phyloP scores from a whole-genome alignment of 2,797 vertebrate species.

The Oryzias dopingdopingensis region DNA sequence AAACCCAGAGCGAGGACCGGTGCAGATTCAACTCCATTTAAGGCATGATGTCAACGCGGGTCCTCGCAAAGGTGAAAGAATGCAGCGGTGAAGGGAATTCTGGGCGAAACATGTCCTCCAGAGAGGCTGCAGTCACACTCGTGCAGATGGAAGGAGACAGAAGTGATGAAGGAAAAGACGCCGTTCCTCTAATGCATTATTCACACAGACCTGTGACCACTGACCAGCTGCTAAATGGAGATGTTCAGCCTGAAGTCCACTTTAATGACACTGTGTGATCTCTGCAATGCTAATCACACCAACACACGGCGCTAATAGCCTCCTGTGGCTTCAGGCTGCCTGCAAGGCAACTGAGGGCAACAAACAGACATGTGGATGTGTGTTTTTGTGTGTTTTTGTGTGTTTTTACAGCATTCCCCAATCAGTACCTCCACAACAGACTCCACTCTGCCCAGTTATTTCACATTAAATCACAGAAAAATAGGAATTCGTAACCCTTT shows the following conservation, averaged over 20 bases:
- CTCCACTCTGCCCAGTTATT: no score
- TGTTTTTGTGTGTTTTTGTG: no score
- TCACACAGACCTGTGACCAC: background rate
- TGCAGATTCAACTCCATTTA: no score
- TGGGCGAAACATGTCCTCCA: background rate
- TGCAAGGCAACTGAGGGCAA: slow-evolving; percentile 1
- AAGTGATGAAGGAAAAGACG: background rate
- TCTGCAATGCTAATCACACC: slow-evolving; percentile 17
- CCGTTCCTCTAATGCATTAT: slow-evolving; percentile 30
- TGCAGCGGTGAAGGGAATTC: no score
- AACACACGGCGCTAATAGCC: background rate
- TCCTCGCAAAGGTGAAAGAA: no score
- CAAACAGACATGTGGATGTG: background rate
- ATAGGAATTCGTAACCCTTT: no score
- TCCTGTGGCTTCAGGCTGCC: background rate
- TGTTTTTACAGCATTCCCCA: background rate
- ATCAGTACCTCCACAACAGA: no score
- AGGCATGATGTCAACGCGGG: no score
- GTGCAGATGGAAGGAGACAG: slow-evolving; percentile 1
- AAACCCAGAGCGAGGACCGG: background rate
- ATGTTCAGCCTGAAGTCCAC: slow-evolving; percentile 19
- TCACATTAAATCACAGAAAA: no score
- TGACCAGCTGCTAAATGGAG: slow-evolving; percentile 19
- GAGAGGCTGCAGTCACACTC: background rate
- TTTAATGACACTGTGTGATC: slow-evolving; percentile 35